Evolutionary conservation across 2,888 invertebrate species (phyloP).

Genomic region (Gandaritis pyraliata): DNA sequence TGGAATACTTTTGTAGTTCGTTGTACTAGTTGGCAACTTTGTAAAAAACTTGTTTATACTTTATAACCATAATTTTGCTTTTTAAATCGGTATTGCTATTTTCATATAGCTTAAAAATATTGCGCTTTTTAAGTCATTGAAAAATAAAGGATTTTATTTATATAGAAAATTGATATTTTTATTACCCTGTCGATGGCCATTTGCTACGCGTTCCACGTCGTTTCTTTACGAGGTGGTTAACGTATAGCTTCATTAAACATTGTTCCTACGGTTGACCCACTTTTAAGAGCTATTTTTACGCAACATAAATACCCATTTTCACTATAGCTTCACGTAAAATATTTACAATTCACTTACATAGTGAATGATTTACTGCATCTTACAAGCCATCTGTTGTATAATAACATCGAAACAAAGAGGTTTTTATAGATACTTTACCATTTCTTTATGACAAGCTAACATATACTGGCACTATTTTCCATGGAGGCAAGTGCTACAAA

Average conservation of each 20-base stretch:
- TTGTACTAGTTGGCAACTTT: not conserved
- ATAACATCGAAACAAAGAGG: not conserved
- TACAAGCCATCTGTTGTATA: conserved; percentile 34
- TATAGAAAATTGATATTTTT: conserved; percentile 14
- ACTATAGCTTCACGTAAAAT: conserved; percentile 50
- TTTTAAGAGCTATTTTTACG: conserved; percentile 57
- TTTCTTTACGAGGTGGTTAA: conserved; percentile 54
- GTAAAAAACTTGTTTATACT: too few relatives aligned
- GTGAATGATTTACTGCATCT: conserved; percentile 29
- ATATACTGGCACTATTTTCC: not conserved
- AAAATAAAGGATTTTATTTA: too few relatives aligned
- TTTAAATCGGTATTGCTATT: too few relatives aligned
- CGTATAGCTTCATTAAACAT: conserved; percentile 52
- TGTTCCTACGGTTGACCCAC: conserved; percentile 63
- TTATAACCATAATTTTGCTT: too few relatives aligned
- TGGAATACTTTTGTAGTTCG: not conserved
- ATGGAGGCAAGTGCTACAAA: conserved; percentile 5
- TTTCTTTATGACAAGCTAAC: not conserved
- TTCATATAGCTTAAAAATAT: too few relatives aligned
- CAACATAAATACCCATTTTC: conserved; percentile 43
- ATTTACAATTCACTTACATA: conserved; percentile 37
- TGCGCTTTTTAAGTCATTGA: too few relatives aligned
- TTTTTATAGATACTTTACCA: not conserved
- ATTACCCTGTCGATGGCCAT: conserved; percentile 29
- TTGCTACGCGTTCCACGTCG: conserved; percentile 35